phyloP scores from a whole-genome alignment of 2,797 vertebrate species.

The Pangasius macronema region DNA sequence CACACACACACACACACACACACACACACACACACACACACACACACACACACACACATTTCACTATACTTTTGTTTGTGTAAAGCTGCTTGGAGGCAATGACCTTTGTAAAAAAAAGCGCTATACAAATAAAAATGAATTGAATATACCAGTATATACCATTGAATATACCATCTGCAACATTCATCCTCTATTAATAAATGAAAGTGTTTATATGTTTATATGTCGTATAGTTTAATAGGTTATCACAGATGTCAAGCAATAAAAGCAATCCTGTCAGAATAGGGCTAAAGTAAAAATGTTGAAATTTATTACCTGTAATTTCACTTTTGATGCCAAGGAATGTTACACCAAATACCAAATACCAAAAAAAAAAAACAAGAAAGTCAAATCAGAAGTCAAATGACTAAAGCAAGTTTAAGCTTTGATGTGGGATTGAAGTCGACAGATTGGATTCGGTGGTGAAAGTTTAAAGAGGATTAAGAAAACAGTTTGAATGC shows the following conservation, averaged over 20 bases:
- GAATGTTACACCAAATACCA: neutral
- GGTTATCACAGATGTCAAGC: neutral
- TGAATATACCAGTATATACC: too few relatives aligned
- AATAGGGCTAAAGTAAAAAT: neutral
- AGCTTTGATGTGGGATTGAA: neutral
- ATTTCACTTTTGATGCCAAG: neutral
- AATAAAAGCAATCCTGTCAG: neutral
- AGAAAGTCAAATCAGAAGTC: neutral
- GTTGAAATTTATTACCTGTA: neutral
- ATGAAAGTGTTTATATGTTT: neutral
- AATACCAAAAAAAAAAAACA: neutral
- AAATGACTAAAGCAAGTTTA: neutral
- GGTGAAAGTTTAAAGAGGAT: conserved; percentile 1
- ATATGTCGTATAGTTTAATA: neutral
- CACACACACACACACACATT: too few relatives aligned
- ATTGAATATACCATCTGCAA: too few relatives aligned
- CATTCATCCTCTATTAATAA: neutral
- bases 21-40: too few relatives aligned
- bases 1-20: too few relatives aligned
- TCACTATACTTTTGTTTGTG: too few relatives aligned
- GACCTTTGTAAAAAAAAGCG: too few relatives aligned
- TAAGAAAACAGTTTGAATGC: conserved; percentile 27
- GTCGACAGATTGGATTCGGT: neutral
- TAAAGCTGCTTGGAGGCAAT: too few relatives aligned
- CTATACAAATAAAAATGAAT: too few relatives aligned